These are phyloP conservation scores for Aphidius gifuensis DNA, from an alignment of 1,140 invertebrate genomes.

Conservation along the genomic window DNA sequence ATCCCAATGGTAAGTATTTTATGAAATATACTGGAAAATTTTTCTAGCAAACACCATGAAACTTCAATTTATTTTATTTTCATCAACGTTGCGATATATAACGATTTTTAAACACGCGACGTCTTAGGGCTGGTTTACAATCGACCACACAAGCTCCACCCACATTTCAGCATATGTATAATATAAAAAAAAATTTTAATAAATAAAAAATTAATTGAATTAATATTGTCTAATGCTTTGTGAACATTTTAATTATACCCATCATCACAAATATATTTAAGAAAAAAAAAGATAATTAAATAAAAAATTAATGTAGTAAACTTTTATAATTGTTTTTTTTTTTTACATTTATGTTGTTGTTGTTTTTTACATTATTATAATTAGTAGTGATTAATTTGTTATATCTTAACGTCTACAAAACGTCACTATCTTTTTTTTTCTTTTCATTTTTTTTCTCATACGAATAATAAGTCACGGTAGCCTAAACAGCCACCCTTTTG, in stretches of 20 bases:
- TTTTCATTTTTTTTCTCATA: too few species aligned
- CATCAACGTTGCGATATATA: slow-evolving; percentile 48
- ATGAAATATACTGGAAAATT: background rate
- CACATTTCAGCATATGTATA: slow-evolving; percentile 31
- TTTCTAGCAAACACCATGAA: too few species aligned
- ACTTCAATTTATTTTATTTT: slow-evolving; percentile 35
- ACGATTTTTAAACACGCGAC: slow-evolving; percentile 48
- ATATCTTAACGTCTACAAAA: too few species aligned
- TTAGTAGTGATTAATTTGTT: too few species aligned
- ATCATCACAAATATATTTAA: too few species aligned
- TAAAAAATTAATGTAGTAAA: too few species aligned
- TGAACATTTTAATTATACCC: too few species aligned
- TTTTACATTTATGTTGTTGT: too few species aligned
- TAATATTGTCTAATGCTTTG: slow-evolving; percentile 17
- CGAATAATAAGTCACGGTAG: background rate
- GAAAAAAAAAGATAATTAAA: too few species aligned
- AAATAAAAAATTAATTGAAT: slow-evolving; percentile 46
- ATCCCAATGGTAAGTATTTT: background rate
- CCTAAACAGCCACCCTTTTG: slow-evolving; percentile 10
- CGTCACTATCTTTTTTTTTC: too few species aligned
- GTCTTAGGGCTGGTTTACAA: slow-evolving; percentile 38
- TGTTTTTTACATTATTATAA: too few species aligned
- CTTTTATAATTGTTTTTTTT: too few species aligned
- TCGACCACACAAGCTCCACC: slow-evolving; percentile 43
- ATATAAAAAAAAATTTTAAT: slow-evolving; percentile 44